Percentiles rank a stretch among this genome's conserved stretches.
Evolutionary conservation across 2,888 invertebrate species (phyloP).

Genomic region (Hoplodrina ambigua): DNA sequence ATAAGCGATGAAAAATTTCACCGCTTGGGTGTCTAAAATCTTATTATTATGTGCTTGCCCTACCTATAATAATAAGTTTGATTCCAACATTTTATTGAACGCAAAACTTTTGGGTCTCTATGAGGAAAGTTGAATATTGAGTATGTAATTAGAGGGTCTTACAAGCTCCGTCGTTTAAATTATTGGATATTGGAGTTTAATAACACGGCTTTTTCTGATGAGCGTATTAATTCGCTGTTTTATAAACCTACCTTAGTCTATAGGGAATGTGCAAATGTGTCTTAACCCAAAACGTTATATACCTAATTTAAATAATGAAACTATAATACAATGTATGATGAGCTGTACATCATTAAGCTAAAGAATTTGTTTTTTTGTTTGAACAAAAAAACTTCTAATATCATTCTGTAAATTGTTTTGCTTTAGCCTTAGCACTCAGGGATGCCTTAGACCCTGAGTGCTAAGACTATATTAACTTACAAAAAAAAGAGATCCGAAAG

Average conservation of each 20-base stretch:
- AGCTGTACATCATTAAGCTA: no score
- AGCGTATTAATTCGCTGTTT: neutral
- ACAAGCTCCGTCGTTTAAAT: slow-evolving; percentile 19
- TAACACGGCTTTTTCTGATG: neutral
- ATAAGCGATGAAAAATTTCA: no score
- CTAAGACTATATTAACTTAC: no score
- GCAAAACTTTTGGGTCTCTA: slow-evolving; percentile 4
- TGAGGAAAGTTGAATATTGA: slow-evolving; percentile 21
- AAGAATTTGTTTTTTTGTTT: no score
- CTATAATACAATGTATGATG: no score
- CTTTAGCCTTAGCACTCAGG: no score
- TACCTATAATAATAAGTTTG: neutral
- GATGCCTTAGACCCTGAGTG: no score
- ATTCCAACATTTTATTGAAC: neutral
- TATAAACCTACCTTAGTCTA: neutral
- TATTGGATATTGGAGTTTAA: slow-evolving; percentile 8
- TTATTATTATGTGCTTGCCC: neutral
- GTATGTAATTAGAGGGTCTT: slow-evolving; percentile 8
- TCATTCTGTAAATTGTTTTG: no score
- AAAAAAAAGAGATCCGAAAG: no score
- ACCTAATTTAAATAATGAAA: neutral
- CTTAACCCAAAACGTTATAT: neutral
- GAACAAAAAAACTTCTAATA: no score
- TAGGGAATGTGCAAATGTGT: neutral
- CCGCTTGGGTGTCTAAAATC: no score